Conservation (phyloP, 2,113 vertebrate genomes). For the Lagopus muta region DNA sequence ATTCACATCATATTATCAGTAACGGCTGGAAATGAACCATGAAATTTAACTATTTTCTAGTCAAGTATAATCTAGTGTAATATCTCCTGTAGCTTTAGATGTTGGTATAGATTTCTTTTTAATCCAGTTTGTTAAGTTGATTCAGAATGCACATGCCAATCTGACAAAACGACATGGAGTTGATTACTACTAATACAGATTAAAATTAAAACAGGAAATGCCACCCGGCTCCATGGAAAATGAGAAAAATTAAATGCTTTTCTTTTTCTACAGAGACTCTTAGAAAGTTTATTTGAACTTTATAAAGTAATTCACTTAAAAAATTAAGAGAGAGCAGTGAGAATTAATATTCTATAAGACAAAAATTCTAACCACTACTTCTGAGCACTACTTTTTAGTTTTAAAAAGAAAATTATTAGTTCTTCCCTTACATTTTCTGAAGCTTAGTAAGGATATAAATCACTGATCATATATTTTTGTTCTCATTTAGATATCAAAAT, state of each 20-base stretch:
- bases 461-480: background rate
- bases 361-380: background rate
- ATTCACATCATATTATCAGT: constrained; percentile 29
- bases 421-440: background rate
- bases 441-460: background rate
- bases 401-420: background rate
- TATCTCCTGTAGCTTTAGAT: constrained; percentile 6
- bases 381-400: no score
- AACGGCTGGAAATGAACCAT: constrained; percentile 30
- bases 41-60: constrained; percentile 51
- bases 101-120: constrained; percentile 1
- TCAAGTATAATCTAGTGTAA: constrained; percentile 20
- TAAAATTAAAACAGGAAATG: background rate
- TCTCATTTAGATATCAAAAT: background rate
- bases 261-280: background rate
- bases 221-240: background rate
- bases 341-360: background rate
- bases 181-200: background rate
- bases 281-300: background rate
- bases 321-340: background rate
- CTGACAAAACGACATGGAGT: background rate
- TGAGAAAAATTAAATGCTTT: background rate
- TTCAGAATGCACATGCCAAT: background rate
- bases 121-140: background rate
- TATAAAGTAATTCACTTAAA: background rate